Base-by-base conservation (phyloP, 2,113 vertebrate species). In the Eptesicus fuscus region DNA sequence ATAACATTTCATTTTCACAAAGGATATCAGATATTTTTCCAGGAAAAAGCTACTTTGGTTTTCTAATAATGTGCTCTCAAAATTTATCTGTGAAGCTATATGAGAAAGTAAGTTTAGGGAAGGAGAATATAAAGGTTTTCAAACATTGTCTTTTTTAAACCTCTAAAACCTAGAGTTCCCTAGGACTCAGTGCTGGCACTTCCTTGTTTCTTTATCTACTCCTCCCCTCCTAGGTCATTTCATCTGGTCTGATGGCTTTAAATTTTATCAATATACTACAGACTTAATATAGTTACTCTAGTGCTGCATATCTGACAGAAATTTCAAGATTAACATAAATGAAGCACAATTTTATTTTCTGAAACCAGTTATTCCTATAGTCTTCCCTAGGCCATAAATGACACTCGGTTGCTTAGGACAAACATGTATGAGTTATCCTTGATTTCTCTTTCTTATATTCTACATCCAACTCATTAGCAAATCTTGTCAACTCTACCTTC, bases 61-160 rank as follows among this genome's bases (percentile, higher is more conserved):
- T 96, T 88, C 28, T 10, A 90, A 23, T 93, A 84, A 77, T 61
- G 17, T 63, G 12, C 25, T 88, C 16, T 93, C 84, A 95, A 93
- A 84, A 86, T 91, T n/a, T 82, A 17, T 74, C 56, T 37, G 3
- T 94, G 32, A 83, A 32, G 25, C n/a, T 93, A 51, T 20, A 51
- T 9, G 53, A 77, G 16, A 47, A 93, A 70, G 1, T 65, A 80
- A 49, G 1, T 47, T 86, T n/a, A 84, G 30, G 47, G 7, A 51
- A 74, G 51, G 5, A 90, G 73, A 49, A 42, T 42, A 49, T 5
- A 80, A n/a, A 79, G 5, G 4, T 86, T 83, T 85, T 79, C 22
- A 83, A 83, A 44, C 9, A 6, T 25, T 51, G 59, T 89, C 18
- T 76, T 71, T 86, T 30, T 70, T 79, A n/a, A 73, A 35, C 25